Conservation (phyloP, 2,888 invertebrate species). For the Argyra leucocephala region DNA sequence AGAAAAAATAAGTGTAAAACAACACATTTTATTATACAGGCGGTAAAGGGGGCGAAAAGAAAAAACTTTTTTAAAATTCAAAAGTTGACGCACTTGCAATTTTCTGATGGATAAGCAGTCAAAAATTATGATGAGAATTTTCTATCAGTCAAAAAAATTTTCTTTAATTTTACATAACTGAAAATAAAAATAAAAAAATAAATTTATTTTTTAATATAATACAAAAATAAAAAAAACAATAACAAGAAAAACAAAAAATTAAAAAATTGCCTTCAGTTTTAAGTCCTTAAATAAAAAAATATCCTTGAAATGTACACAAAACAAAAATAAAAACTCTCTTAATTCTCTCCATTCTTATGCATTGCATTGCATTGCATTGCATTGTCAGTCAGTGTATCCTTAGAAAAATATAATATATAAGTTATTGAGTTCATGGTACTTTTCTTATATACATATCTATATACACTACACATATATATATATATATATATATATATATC, state of each 20-base stretch:
- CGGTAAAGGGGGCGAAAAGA: not conserved
- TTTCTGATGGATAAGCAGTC: slow-evolving; percentile 6
- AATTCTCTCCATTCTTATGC: too few species aligned
- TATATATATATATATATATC: too few species aligned
- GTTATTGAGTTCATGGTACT: too few species aligned
- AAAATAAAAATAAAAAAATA: not conserved
- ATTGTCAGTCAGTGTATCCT: not conserved
- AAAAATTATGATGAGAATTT: slow-evolving; percentile 3
- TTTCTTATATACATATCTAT: too few species aligned
- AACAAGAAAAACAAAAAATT: not conserved
- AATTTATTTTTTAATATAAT: too few species aligned
- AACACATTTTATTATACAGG: too few species aligned
- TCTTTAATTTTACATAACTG: not conserved
- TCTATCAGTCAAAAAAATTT: not conserved
- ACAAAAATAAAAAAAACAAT: not conserved
- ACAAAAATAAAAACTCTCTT: not conserved
- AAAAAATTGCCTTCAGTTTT: slow-evolving; percentile 1
- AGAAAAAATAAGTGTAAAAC: too few species aligned
- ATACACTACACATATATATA: too few species aligned
- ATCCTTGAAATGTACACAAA: not conserved
- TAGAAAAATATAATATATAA: too few species aligned
- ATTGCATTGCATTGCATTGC: not conserved
- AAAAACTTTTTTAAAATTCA: slow-evolving; percentile 1
- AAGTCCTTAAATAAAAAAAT: not conserved
- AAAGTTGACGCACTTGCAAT: slow-evolving; percentile 3